Conservation (phyloP, 1,140 invertebrate genomes). For the Araneus ventricosus region DNA sequence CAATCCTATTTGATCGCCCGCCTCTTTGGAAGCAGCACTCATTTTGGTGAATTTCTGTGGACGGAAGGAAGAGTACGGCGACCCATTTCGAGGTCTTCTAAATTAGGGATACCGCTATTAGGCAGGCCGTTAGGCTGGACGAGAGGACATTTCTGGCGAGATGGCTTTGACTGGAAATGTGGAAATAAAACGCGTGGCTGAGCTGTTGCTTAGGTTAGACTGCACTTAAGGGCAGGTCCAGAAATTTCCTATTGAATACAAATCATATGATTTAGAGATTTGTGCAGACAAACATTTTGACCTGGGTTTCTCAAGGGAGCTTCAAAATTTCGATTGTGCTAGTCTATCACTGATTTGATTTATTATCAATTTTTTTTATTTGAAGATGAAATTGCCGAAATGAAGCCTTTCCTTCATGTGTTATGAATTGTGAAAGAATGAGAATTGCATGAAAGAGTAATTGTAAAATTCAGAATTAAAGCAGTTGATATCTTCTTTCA, state of each 20-base stretch:
- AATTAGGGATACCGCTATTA: neutral
- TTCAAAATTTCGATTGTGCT: no score
- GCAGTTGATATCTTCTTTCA: no score
- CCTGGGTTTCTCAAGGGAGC: no score
- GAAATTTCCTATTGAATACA: neutral
- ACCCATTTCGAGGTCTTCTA: neutral
- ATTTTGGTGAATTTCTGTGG: neutral
- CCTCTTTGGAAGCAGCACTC: neutral
- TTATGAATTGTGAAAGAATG: no score
- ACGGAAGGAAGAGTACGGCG: neutral
- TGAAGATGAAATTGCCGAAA: no score
- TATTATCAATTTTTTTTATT: no score
- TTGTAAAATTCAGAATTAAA: no score
- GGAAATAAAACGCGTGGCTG: neutral
- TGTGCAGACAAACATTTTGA: no score
- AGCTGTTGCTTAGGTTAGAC: neutral
- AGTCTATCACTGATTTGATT: no score
- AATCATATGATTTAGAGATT: no score
- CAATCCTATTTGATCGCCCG: neutral
- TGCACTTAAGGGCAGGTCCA: neutral
- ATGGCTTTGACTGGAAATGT: neutral
- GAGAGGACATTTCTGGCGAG: neutral
- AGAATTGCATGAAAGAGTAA: no score
- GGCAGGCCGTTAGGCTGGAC: neutral
- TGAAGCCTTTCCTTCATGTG: no score